These are phyloP conservation scores for Seira musarum DNA, from an alignment of 2,888 invertebrate genomes.

Conservation along the genomic window DNA sequence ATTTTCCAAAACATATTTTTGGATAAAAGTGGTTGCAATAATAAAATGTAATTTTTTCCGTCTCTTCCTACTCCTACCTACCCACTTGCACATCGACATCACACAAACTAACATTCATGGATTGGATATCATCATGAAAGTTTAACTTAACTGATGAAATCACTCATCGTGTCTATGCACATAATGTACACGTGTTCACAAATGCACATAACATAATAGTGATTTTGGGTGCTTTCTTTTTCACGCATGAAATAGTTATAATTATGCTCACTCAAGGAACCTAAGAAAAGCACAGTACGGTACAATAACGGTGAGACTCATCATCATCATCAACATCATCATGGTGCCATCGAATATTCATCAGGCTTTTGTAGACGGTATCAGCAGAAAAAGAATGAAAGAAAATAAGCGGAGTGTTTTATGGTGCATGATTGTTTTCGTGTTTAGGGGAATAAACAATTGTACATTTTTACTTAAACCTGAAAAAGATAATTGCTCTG, in stretches of 20 bases:
- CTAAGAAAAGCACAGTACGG: no score
- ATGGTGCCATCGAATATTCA: background rate
- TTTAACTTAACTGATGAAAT: constrained; percentile 53
- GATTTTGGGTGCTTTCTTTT: background rate
- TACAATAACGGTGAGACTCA: background rate
- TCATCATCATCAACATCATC: no score
- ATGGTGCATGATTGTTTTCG: constrained; percentile 16
- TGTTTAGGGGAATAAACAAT: constrained; percentile 11
- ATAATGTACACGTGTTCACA: background rate
- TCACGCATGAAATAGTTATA: background rate
- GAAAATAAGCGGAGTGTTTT: background rate
- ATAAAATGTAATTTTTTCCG: constrained; percentile 45
- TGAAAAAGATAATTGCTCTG: constrained; percentile 43
- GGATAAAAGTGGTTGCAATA: background rate
- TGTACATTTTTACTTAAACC: background rate
- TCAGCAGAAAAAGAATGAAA: no score
- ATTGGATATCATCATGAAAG: constrained; percentile 35
- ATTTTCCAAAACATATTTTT: background rate
- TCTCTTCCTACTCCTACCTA: no score
- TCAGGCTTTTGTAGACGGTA: background rate
- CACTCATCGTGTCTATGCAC: no score
- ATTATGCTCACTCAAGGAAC: no score
- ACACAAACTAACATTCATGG: no score
- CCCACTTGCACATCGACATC: no score
- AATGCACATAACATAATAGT: background rate